Conservation (phyloP, 2,113 vertebrate genomes). For the Sialia sialis region DNA sequence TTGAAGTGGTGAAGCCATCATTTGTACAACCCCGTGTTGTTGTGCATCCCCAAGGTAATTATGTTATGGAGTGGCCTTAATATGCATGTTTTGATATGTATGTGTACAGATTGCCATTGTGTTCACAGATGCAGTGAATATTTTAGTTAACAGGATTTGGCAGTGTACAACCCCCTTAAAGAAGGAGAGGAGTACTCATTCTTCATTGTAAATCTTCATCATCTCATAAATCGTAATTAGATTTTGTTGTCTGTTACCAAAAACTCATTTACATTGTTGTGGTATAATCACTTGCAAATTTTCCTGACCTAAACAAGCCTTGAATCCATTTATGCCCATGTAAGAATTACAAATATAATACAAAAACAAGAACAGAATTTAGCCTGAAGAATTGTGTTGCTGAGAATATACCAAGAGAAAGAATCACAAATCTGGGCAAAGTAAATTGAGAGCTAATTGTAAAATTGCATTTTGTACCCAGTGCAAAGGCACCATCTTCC, state of each 20-base stretch:
- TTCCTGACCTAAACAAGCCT: not conserved
- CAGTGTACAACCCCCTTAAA: not conserved
- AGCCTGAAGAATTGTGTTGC: not conserved
- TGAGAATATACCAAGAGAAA: not conserved
- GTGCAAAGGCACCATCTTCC: not conserved
- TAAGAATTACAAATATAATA: not conserved
- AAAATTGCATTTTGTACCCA: not conserved
- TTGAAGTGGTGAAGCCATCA: conserved; percentile 93
- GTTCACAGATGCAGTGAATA: not conserved
- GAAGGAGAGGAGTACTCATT: not conserved
- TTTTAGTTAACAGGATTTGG: conserved; percentile 7
- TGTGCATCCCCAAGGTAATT: conserved; percentile 75
- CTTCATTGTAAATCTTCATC: not conserved
- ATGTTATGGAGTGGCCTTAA: not conserved
- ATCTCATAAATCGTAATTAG: conserved; percentile 3
- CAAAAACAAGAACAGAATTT: not conserved
- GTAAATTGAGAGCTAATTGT: not conserved
- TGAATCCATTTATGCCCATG: not conserved
- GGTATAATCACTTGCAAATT: not conserved
- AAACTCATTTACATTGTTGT: not conserved
- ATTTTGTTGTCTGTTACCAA: not conserved
- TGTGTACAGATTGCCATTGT: not conserved
- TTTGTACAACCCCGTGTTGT: conserved; percentile 88
- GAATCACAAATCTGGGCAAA: not conserved
- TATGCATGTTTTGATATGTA: not conserved